Conservation (phyloP, 2,888 invertebrate genomes). For the Tetropium fuscum region DNA sequence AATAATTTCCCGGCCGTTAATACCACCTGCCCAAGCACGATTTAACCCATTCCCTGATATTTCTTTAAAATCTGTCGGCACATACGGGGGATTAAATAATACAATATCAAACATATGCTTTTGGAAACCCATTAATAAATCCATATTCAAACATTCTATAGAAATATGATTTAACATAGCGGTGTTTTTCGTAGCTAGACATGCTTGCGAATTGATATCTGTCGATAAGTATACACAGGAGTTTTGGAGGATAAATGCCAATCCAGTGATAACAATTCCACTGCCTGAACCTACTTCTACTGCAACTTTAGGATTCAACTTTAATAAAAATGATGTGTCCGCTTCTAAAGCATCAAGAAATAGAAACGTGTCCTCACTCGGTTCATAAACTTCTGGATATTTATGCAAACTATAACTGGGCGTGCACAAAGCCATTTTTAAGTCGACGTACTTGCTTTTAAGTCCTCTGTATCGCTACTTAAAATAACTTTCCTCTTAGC, state of each 20-base stretch:
- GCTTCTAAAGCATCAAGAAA: constrained; percentile 93
- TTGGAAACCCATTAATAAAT: constrained; percentile 72
- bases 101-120: constrained; percentile 82
- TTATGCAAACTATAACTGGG: constrained; percentile 74
- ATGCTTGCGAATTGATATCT: constrained; percentile 89
- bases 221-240: constrained; percentile 75
- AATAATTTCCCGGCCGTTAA: constrained; percentile 80
- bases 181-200: constrained; percentile 78
- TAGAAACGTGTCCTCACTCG: constrained; percentile 96
- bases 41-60: constrained; percentile 70
- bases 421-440: constrained; percentile 74
- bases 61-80: constrained; percentile 86
- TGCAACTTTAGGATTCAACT: constrained; percentile 73
- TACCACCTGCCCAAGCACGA: constrained; percentile 85
- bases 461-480: constrained; percentile 61
- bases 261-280: constrained; percentile 89
- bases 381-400: constrained; percentile 86
- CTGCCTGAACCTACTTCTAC: constrained; percentile 95
- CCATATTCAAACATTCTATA: constrained; percentile 75
- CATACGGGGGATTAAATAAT: constrained; percentile 98
- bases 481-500: constrained; percentile 74
- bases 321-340: constrained; percentile 74
- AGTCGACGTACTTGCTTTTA: constrained; percentile 37
- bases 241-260: constrained; percentile 72
- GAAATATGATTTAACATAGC: constrained; percentile 74